Evolutionary conservation across 2,797 vertebrate genomes (phyloP).

Genomic region (Pipistrellus pygmaeus): DNA sequence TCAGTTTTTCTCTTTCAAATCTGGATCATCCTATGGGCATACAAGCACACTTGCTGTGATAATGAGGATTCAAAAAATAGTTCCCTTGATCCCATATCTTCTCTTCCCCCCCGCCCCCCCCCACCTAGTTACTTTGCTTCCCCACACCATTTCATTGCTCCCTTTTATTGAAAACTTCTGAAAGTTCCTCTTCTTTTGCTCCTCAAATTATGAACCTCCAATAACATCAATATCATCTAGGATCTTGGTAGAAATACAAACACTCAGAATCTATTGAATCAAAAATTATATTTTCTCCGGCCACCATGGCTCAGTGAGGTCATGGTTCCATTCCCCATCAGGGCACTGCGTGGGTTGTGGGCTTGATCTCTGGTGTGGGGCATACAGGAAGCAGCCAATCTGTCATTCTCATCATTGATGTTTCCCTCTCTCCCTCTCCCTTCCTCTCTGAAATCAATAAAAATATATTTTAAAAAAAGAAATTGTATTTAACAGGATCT

Average conservation of each 20-base stretch:
- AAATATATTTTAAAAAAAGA: not conserved
- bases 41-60: not conserved
- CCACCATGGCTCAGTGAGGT: no score
- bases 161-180: not conserved
- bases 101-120: no score
- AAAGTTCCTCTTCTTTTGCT: not conserved
- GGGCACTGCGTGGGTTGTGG: no score
- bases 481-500: not conserved
- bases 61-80: not conserved
- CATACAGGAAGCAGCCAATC: no score
- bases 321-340: no score
- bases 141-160: not conserved
- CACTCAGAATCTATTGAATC: not conserved
- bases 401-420: no score
- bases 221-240: not conserved
- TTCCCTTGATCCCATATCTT: not conserved
- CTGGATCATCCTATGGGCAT: not conserved
- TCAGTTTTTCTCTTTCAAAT: not conserved
- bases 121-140: not conserved
- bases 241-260: not conserved
- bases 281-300: not conserved
- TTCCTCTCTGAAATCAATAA: no score
- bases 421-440: no score
- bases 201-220: not conserved
- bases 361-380: no score